Evolutionary conservation across 2,113 vertebrate genomes (phyloP).

Genomic region (Dasypus novemcinctus): DNA sequence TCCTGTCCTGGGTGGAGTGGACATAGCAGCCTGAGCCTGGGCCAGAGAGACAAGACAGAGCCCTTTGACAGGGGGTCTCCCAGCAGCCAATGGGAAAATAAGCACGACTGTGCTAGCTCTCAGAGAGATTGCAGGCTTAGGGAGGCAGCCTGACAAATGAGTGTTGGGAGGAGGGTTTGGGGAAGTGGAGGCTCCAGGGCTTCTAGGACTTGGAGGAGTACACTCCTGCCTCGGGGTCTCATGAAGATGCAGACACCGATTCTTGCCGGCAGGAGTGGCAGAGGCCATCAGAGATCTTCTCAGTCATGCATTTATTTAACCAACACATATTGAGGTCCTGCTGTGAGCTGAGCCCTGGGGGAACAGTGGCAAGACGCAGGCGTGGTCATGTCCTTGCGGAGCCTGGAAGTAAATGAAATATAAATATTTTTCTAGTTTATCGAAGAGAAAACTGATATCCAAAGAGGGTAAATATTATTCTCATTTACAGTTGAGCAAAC

Average conservation of each 20-base stretch:
- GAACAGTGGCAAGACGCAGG: no score
- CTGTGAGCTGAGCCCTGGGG: not conserved
- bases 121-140: not conserved
- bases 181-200: not conserved
- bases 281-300: not conserved
- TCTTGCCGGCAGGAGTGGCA: not conserved
- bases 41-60: not conserved
- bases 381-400: not conserved
- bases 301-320: not conserved
- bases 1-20: no score
- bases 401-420: not conserved
- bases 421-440: not conserved
- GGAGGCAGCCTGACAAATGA: not conserved
- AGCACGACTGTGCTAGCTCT: fast-evolving
- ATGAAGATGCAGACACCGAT: no score
- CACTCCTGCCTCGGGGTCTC: not conserved
- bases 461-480: not conserved
- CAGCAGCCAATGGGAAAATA: not conserved
- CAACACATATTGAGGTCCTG: not conserved
- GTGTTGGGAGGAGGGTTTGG: fast-evolving
- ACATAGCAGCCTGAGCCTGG: not conserved
- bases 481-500: not conserved
- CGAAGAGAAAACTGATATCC: not conserved
- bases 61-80: fast-evolving
- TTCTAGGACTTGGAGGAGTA: not conserved